Conservation (phyloP, 1,140 invertebrate species). For the Trinorchestia longiramus region DNA sequence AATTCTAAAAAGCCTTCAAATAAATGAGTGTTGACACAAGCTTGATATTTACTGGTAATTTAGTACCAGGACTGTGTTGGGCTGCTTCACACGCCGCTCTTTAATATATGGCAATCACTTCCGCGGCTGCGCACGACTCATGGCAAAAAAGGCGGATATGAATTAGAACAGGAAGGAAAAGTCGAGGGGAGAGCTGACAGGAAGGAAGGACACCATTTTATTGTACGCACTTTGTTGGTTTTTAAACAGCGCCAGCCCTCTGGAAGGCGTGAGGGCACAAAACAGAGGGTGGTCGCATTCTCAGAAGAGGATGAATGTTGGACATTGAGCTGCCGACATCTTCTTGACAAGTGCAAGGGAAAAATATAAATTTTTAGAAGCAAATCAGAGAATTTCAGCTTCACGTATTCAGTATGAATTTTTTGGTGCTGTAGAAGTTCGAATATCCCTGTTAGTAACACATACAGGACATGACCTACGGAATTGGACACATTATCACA, state of each 20-base stretch:
- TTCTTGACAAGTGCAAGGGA: neutral
- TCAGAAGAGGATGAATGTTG: neutral
- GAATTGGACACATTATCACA: no score
- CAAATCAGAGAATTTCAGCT: no score
- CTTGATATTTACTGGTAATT: neutral
- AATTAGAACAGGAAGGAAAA: constrained; percentile 47
- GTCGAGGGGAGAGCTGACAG: constrained; percentile 15
- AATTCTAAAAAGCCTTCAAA: neutral
- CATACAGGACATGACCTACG: no score
- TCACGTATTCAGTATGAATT: no score
- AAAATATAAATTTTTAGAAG: neutral
- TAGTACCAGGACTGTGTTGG: neutral
- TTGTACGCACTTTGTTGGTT: constrained; percentile 49
- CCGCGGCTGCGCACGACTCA: neutral
- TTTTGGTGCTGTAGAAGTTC: no score
- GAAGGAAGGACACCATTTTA: constrained; percentile 54
- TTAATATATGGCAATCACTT: constrained; percentile 50
- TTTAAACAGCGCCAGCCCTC: constrained; percentile 3
- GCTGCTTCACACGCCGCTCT: neutral
- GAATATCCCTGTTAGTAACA: no score
- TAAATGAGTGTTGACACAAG: neutral
- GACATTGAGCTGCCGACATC: neutral
- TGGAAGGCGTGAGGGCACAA: neutral
- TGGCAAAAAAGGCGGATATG: constrained; percentile 29
- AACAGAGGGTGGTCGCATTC: neutral